Evolutionary conservation across 2,113 vertebrate species (phyloP).

Genomic region (Neotoma lepida): DNA sequence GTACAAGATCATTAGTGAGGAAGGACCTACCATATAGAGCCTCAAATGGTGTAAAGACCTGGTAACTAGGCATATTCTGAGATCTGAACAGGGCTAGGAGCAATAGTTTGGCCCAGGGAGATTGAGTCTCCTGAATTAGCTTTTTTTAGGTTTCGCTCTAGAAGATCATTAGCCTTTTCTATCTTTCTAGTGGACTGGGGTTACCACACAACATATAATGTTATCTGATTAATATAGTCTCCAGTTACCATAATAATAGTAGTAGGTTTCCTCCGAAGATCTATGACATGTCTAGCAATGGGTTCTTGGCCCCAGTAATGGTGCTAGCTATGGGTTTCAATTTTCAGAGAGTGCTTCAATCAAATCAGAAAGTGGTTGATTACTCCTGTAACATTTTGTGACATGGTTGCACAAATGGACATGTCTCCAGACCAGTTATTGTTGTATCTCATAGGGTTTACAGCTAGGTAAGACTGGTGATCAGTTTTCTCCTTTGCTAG

Average conservation of each 20-base stretch:
- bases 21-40: not conserved
- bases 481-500: not conserved
- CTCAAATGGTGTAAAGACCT: not conserved
- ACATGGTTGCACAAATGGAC: not conserved
- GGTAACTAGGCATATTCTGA: not conserved
- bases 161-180: not conserved
- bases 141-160: not conserved
- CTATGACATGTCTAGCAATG: not conserved
- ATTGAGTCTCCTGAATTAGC: not conserved
- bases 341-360: not conserved
- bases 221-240: not conserved
- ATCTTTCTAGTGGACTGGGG: not conserved
- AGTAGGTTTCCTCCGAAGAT: not conserved
- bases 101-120: not conserved
- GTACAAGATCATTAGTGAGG: not conserved
- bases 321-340: not conserved
- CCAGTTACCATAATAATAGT: not conserved
- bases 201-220: not conserved
- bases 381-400: not conserved
- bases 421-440: not conserved
- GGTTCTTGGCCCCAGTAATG: not conserved
- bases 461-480: not conserved
- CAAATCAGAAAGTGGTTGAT: not conserved
- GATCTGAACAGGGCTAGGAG: not conserved
- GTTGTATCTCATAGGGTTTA: not conserved